These are phyloP conservation scores for Spilarctia lutea DNA, from an alignment of 2,888 invertebrate genomes.

Conservation along the genomic window DNA sequence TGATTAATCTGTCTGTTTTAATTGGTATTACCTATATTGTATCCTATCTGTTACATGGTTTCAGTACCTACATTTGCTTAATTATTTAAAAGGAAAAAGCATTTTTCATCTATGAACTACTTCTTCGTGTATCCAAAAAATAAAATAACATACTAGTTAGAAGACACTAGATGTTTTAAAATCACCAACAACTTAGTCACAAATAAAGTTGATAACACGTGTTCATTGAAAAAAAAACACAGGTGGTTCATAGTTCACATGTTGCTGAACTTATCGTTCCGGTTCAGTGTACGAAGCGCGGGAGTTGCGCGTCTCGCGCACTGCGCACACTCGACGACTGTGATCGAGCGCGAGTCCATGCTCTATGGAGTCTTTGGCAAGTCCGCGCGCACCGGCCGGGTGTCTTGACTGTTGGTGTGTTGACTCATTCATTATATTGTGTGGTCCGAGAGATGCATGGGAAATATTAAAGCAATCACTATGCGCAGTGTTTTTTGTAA, in stretches of 20 bases:
- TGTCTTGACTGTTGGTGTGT: slow-evolving; percentile 46
- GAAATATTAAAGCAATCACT: slow-evolving; percentile 35
- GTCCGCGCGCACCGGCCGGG: slow-evolving; percentile 17
- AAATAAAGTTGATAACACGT: slow-evolving; percentile 37
- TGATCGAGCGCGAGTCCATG: slow-evolving; percentile 33
- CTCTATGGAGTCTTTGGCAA: neutral
- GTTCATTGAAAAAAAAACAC: slow-evolving; percentile 26
- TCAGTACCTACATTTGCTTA: neutral
- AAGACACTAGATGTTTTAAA: neutral
- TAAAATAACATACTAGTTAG: neutral
- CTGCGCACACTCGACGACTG: slow-evolving; percentile 73
- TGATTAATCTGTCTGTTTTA: no score
- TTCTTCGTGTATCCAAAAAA: neutral
- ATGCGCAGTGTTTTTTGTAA: neutral
- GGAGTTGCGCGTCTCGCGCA: slow-evolving; percentile 74
- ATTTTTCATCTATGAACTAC: neutral
- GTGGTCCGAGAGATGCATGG: slow-evolving; percentile 34
- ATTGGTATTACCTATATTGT: neutral
- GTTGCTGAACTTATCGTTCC: slow-evolving; percentile 40
- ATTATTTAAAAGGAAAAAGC: neutral
- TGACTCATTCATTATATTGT: slow-evolving; percentile 53
- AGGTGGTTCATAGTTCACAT: slow-evolving; percentile 62
- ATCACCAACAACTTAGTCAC: slow-evolving; percentile 32
- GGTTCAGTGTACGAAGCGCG: slow-evolving; percentile 34
- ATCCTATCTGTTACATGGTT: neutral